Evolutionary conservation across 2,888 invertebrate species (phyloP).

Genomic region (Mellilla xanthometata): DNA sequence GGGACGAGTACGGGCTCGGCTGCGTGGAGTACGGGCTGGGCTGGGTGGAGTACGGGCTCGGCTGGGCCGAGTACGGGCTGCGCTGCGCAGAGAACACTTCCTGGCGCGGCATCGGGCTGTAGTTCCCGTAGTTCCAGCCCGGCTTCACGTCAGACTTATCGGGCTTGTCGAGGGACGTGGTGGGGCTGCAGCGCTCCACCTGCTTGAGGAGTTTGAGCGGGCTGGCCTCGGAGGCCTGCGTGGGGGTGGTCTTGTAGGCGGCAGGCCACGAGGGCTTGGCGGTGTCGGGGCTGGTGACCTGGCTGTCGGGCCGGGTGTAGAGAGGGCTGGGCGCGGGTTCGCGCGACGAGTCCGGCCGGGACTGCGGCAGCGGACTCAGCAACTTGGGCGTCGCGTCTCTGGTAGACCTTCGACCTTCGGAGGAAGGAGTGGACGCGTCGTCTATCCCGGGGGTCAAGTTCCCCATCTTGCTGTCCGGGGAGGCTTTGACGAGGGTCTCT

Average conservation of each 20-base stretch:
- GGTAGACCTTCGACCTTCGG: constrained; percentile 48
- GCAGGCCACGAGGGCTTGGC: constrained; percentile 54
- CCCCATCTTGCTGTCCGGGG: constrained; percentile 52
- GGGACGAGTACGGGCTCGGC: constrained; percentile 72
- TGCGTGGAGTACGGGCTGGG: constrained; percentile 75
- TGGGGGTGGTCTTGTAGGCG: constrained; percentile 70
- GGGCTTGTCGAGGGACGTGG: constrained; percentile 72
- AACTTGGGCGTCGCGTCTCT: constrained; percentile 58
- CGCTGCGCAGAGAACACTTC: constrained; percentile 73
- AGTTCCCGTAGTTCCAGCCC: constrained; percentile 71
- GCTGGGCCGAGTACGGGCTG: constrained; percentile 75
- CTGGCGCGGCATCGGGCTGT: constrained; percentile 75
- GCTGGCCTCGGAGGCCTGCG: constrained; percentile 74
- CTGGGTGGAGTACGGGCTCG: constrained; percentile 59
- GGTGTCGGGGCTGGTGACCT: constrained; percentile 73
- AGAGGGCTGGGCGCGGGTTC: constrained; percentile 73
- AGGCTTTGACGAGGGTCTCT: constrained; percentile 42
- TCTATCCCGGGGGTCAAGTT: constrained; percentile 48
- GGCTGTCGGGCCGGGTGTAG: constrained; percentile 72
- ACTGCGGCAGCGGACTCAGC: constrained; percentile 66
- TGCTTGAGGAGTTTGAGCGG: constrained; percentile 71
- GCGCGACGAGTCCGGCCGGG: constrained; percentile 71
- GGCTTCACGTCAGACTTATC: constrained; percentile 71
- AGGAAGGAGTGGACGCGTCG: constrained; percentile 39
- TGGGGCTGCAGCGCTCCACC: constrained; percentile 75